phyloP scores from a whole-genome alignment of 2,797 vertebrate species.

The Denticeps clupeoides region DNA sequence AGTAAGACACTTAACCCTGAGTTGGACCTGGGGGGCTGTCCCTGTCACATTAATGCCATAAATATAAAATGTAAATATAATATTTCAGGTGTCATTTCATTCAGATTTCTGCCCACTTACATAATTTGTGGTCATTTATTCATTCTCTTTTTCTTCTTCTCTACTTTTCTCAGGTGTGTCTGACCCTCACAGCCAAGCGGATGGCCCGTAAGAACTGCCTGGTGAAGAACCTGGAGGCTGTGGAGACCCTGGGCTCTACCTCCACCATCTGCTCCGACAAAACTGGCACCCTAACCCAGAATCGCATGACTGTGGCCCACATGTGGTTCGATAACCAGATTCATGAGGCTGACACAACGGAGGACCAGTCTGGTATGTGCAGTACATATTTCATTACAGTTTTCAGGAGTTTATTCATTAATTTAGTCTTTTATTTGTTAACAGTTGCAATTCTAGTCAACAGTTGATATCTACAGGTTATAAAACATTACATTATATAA shows the following conservation, averaged over 20 bases:
- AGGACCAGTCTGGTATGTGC: conserved; percentile 78
- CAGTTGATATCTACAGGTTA: too few relatives aligned
- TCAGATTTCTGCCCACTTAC: not conserved
- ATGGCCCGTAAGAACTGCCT: conserved; percentile 88
- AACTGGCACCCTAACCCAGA: conserved; percentile 85
- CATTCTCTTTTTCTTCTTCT: not conserved
- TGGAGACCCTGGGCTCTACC: conserved; percentile 85
- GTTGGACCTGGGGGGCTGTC: too few relatives aligned
- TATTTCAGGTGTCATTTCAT: too few relatives aligned
- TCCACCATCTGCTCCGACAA: conserved; percentile 92
- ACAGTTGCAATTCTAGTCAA: too few relatives aligned
- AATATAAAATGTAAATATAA: too few relatives aligned
- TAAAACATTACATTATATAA: too few relatives aligned
- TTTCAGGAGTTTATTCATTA: too few relatives aligned
- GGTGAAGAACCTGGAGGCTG: conserved; percentile 85
- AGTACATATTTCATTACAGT: too few relatives aligned
- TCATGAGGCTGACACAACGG: conserved; percentile 85
- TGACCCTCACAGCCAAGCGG: conserved; percentile 83
- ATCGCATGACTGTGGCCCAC: conserved; percentile 89
- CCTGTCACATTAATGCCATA: too few relatives aligned
- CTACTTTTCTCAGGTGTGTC: conserved; percentile 62
- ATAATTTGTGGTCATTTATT: not conserved
- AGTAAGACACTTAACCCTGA: too few relatives aligned
- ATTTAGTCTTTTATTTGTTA: too few relatives aligned
- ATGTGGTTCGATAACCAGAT: conserved; percentile 98